Evolutionary conservation across 2,797 vertebrate genomes (phyloP).

Genomic region (Syngnathus rostellatus): DNA sequence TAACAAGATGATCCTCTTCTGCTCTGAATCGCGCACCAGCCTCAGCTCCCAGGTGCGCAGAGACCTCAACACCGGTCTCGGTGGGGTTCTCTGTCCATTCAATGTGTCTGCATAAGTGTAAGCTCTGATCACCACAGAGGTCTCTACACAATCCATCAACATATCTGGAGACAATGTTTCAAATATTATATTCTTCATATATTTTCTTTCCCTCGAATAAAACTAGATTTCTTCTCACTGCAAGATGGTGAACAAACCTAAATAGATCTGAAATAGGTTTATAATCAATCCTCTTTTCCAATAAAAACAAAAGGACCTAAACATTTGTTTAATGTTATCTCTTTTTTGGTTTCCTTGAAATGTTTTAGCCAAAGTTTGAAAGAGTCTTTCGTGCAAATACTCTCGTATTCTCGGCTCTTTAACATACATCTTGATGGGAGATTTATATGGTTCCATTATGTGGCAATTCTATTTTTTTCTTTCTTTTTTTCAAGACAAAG

Average conservation of each 20-base stretch:
- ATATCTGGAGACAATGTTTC: slow-evolving; percentile 40
- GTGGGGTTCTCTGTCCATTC: slow-evolving; percentile 20
- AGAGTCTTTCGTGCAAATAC: slow-evolving; percentile 21
- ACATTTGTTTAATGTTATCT: slow-evolving; percentile 16
- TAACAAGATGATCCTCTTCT: slow-evolving; percentile 59
- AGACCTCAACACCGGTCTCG: background rate
- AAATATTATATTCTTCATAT: slow-evolving; percentile 36
- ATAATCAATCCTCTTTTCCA: slow-evolving; percentile 13
- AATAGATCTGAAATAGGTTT: background rate
- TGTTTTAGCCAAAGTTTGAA: slow-evolving; percentile 37
- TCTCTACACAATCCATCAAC: slow-evolving; percentile 48
- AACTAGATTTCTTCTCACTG: slow-evolving; percentile 24
- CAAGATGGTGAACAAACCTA: slow-evolving; percentile 1
- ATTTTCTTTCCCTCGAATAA: slow-evolving; percentile 11
- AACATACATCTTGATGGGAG: slow-evolving; percentile 29
- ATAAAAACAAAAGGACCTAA: slow-evolving; percentile 25
- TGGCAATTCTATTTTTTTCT: slow-evolving; percentile 10
- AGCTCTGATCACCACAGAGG: slow-evolving; percentile 46
- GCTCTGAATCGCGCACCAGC: slow-evolving; percentile 23
- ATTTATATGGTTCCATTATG: slow-evolving; percentile 42
- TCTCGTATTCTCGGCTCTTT: slow-evolving; percentile 40
- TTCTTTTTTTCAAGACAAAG: slow-evolving; percentile 28
- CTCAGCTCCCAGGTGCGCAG: slow-evolving; percentile 1
- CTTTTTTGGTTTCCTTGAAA: slow-evolving; percentile 33
- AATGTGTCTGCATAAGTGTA: slow-evolving; percentile 37